Evolutionary conservation across 2,113 vertebrate species (phyloP), one percentile per base, ranked within the genome.

Genomic region (Erythrocebus patas): DNA sequence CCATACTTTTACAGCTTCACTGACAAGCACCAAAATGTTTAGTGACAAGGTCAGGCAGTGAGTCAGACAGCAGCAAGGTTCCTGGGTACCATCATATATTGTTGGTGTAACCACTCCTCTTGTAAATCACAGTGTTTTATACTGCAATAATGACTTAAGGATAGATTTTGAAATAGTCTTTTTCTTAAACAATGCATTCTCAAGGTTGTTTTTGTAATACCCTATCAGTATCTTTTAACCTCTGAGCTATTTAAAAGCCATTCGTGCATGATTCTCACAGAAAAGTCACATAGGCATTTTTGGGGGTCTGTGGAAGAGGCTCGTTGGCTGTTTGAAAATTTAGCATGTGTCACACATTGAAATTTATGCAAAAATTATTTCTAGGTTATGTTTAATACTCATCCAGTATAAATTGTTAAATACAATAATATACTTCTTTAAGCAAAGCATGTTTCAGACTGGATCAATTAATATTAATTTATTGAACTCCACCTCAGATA

Each of bases 1-100:
- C 14, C 12, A 13, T 10, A 70, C 80, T 96, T 98, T 98, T 91
- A 35, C 30, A 95, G 35, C 61, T 93, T n/a, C 5, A 82, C 35
- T 98, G 95, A 93, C 96, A 98, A 70, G 40, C 73, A 92, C 59
- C 59, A 11, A 76, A 23, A 78, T 57, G 27, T 92, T 96, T 75
- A 43, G 90, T 94, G 96, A 96, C 38, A 79, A 94, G 83, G 81
- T 97, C 92, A 35, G 57, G 0, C 0, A 9, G 64, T 87, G 82
- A 94, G 55, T 90, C 70, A 43, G 18, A 95, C 1, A 80, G n/a
- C 50, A 73, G 6, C 85, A 93, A 85, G 52, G 88, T 50, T 95
- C 96, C 50, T 23, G 13, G 68, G 7, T 75, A 76, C 10, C n/a
- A 89, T 87, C 88, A 82, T 30, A 68, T 95, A 35, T 50, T 97